These are phyloP conservation scores for Campoplex nolae DNA, from an alignment of 2,888 invertebrate species.

Conservation along the genomic window DNA sequence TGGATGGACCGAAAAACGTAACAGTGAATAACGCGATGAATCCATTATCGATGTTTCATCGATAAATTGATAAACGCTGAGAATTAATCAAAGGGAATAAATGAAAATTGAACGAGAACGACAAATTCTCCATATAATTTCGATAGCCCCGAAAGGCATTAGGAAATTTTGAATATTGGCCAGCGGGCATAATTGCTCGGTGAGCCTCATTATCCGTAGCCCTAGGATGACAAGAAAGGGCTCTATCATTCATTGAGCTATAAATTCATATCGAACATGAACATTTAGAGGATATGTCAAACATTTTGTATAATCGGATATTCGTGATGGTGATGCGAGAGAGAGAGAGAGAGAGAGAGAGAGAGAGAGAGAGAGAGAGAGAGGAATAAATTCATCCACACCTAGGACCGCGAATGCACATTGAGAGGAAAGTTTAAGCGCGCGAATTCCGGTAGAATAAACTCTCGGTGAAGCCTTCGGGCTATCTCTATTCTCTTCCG, in stretches of 20 bases:
- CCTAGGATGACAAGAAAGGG: not conserved
- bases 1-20: no score
- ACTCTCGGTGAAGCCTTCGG: slow-evolving; percentile 39
- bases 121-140: not conserved
- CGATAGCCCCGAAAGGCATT: not conserved
- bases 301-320: slow-evolving; percentile 38
- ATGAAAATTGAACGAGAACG: not conserved
- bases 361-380: no score
- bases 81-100: not conserved
- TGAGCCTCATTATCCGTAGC: not conserved
- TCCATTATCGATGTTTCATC: not conserved
- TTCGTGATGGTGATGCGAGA: not conserved
- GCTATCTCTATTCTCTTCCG: slow-evolving; percentile 48
- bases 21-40: not conserved
- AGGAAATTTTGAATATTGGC: not conserved
- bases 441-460: slow-evolving; percentile 13
- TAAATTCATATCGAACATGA: not conserved
- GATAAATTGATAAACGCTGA: not conserved
- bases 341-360: no score
- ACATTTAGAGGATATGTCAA: slow-evolving; percentile 20
- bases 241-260: slow-evolving; percentile 3
- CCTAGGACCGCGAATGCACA: not conserved
- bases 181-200: not conserved
- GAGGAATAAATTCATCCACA: not conserved
- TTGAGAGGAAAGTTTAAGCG: slow-evolving; percentile 22